Conservation (phyloP, 2,888 invertebrate species). For the Aleiodes leptofemur region DNA sequence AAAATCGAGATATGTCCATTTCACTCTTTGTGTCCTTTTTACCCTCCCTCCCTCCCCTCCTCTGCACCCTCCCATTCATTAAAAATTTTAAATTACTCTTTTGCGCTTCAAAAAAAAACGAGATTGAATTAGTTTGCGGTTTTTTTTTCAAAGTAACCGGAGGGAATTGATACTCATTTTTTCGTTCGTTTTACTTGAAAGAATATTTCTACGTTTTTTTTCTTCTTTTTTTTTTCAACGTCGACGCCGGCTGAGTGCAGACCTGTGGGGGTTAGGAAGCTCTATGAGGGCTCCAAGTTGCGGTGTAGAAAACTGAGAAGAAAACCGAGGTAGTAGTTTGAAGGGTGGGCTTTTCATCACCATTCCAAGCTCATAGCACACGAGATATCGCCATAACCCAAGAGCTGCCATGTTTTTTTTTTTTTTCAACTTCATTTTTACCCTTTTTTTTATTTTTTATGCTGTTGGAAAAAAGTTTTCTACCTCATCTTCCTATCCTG, state of each 20-base stretch:
- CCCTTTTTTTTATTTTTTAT: conserved; percentile 6
- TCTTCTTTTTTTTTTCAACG: conserved; percentile 20
- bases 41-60: too few relatives aligned
- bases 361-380: conserved; percentile 39
- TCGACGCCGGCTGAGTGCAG: neutral
- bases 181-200: conserved; percentile 6
- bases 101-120: too few relatives aligned
- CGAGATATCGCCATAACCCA: conserved; percentile 52
- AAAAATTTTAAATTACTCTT: conserved; percentile 6
- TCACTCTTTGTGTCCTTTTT: too few relatives aligned
- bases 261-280: conserved; percentile 5
- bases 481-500: conserved; percentile 4
- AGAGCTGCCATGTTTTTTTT: conserved; percentile 45
- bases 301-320: conserved; percentile 23
- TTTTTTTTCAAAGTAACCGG: too few relatives aligned
- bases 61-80: neutral
- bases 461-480: conserved; percentile 20
- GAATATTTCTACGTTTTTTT: conserved; percentile 6
- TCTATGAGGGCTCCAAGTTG: conserved; percentile 26
- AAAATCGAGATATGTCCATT: too few relatives aligned
- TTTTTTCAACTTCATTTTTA: neutral
- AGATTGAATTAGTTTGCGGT: too few relatives aligned
- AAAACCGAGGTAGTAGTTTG: conserved; percentile 27
- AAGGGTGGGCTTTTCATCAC: conserved; percentile 49
- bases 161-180: neutral